phyloP scores from a whole-genome alignment of 2,797 vertebrate species.

The Iguana delicatissima region DNA sequence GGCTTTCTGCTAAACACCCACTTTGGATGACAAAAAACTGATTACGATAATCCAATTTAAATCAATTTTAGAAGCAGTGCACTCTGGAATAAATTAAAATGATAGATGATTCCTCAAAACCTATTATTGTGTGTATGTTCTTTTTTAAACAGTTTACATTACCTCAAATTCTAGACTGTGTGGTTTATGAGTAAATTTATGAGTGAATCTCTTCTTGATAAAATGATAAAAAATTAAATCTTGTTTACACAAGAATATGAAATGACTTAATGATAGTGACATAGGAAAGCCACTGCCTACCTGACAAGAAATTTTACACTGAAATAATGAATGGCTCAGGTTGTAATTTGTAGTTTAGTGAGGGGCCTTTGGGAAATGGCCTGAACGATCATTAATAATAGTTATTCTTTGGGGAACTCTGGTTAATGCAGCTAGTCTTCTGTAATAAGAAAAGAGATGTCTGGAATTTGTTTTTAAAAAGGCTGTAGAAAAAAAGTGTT shows the following conservation, averaged over 20 bases:
- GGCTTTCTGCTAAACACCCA: background rate
- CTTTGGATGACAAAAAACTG: constrained; percentile 24
- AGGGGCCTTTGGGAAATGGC: no score
- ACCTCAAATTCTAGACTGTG: background rate
- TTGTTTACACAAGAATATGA: background rate
- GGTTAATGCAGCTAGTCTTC: no score
- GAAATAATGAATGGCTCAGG: background rate
- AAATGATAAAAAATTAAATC: no score
- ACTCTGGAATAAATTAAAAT: background rate
- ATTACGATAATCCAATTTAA: background rate
- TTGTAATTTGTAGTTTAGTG: no score
- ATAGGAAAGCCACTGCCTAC: background rate
- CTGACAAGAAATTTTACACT: no score
- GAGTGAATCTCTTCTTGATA: background rate
- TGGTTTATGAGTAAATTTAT: background rate
- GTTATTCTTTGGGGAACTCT: no score
- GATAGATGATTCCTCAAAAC: constrained; percentile 14
- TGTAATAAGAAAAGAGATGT: no score
- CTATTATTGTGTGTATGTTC: background rate
- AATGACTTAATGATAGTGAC: background rate
- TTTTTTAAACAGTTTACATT: fast-evolving
- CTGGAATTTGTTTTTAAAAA: no score
- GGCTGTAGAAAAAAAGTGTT: no score
- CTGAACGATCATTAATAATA: no score
- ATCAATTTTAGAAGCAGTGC: constrained; percentile 3